Base-by-base conservation (phyloP, 2,797 vertebrate genomes). In the Pseudopleuronectes americanus region DNA sequence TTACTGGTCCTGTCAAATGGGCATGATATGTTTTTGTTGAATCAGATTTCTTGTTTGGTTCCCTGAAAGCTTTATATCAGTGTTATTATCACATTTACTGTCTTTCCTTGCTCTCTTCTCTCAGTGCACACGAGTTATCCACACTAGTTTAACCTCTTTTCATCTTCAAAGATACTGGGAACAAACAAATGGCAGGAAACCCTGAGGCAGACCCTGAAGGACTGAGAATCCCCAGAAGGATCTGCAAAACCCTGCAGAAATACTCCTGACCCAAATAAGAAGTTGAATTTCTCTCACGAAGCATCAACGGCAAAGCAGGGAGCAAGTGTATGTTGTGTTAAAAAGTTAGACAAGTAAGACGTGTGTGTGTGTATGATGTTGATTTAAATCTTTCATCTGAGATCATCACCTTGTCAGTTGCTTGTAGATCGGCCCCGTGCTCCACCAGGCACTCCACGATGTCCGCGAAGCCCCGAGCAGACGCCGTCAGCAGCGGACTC, bases 391-490 rank as follows among this genome's bases (percentile, higher is more conserved):
- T 38, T 13, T 12, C 36, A 12, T 38, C 36, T 4, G 36, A 38
- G 36, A 13, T 38, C 4, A 38, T 51, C 43, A 98, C 97, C 96
- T 99, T 99, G 92, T 99, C 97, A 0, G 92, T 93, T 13, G 96
- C 94, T 69, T 96, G 94, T 23, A 98, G 87, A 78, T 97, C 92
- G 0, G 96, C 96, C 6, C 92, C 87, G 0, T 98, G 95, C 36
- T 96, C 96, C 61, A 96, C 92, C 87, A 99, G 89, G 71, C 97
- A 98, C 83, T 97, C 96, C 80, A 97, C 97, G 2, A 99, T 99
- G 88, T 99, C 98, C 14, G 95, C 95, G 73, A 98, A 98, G 54
- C 98, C 98, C 12, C 98, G 93, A 45, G 97, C 97, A 0, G 98
- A 96, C 4, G 97, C 97, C 0, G 96, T 99, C 78, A 99, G 93